Evolutionary conservation across 2,113 vertebrate genomes (phyloP).

Genomic region (Pionites leucogaster): DNA sequence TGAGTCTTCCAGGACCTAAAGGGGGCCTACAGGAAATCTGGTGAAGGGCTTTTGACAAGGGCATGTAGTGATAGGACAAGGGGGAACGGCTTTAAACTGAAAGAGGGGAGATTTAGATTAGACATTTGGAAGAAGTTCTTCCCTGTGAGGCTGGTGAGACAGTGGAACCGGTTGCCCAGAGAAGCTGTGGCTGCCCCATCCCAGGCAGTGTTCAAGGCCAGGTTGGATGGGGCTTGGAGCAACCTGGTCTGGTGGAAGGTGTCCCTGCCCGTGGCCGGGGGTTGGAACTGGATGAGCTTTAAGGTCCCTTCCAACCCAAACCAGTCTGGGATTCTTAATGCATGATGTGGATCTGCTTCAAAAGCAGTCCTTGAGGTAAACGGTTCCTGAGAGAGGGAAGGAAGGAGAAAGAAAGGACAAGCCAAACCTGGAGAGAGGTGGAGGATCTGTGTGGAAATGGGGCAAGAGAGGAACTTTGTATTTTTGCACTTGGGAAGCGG

Average conservation of each 20-base stretch:
- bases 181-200: neutral
- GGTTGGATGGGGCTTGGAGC: no score
- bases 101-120: neutral
- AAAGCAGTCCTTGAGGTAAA: neutral
- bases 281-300: neutral
- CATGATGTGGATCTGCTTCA: neutral
- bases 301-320: neutral
- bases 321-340: neutral
- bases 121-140: neutral
- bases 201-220: no score
- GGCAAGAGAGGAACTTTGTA: neutral
- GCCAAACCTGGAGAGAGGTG: neutral
- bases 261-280: no score
- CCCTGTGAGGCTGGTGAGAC: neutral
- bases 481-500: neutral
- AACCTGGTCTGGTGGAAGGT: no score
- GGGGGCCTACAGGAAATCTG: neutral
- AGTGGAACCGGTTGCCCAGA: neutral
- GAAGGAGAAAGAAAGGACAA: neutral
- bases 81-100: neutral
- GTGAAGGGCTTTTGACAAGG: neutral
- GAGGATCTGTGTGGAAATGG: neutral
- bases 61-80: neutral
- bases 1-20: conserved; percentile 13
- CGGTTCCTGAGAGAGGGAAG: neutral